Evolutionary conservation across 2,113 vertebrate species (phyloP).

Genomic region (Oxyruncus cristatus): DNA sequence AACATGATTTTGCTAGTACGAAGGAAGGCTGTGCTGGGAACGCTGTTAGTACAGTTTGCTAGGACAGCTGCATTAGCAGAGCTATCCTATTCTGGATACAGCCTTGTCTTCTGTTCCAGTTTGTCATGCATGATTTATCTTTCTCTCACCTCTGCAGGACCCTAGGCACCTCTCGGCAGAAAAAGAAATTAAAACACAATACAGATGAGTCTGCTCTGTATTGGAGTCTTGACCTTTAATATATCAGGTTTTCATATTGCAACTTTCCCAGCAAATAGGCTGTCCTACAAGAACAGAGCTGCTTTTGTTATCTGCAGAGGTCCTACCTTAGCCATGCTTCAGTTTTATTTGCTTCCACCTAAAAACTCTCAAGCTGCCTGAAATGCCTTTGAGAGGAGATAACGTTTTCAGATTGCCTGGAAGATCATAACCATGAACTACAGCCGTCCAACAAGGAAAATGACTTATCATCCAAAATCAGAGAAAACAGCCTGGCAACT

Average conservation of each 20-base stretch:
- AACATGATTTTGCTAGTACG: background rate
- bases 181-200: slow-evolving; percentile 62
- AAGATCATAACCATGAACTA: background rate
- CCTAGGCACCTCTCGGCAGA: slow-evolving; percentile 3
- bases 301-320: background rate
- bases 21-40: background rate
- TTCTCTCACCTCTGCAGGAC: slow-evolving; percentile 42
- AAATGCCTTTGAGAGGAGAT: slow-evolving; percentile 12
- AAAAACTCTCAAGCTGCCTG: background rate
- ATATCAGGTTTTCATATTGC: slow-evolving; percentile 44
- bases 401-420: slow-evolving; percentile 12
- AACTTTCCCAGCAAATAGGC: slow-evolving; percentile 2
- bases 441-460: background rate
- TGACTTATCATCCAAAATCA: background rate
- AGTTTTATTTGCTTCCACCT: slow-evolving; percentile 29
- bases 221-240: slow-evolving; percentile 61
- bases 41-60: background rate
- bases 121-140: slow-evolving; percentile 52
- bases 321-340: background rate
- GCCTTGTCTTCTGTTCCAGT: slow-evolving; percentile 29
- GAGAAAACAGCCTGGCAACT: background rate
- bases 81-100: background rate
- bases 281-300: background rate
- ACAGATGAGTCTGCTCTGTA: slow-evolving; percentile 45
- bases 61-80: background rate